These are phyloP conservation scores for Cerastis leucographa DNA, from an alignment of 2,888 invertebrate species.

Conservation along the genomic window DNA sequence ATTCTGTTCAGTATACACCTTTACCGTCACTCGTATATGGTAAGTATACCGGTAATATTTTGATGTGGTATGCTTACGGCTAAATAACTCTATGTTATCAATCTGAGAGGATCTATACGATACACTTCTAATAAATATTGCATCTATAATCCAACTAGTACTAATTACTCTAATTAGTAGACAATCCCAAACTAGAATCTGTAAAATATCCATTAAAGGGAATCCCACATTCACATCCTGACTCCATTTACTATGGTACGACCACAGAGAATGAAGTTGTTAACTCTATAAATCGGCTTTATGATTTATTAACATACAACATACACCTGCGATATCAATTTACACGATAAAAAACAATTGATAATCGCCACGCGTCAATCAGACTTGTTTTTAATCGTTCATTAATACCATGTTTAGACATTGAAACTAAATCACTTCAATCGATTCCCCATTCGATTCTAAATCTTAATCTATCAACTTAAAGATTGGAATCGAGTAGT, in stretches of 20 bases:
- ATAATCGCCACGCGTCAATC: slow-evolving; percentile 64
- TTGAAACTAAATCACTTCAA: slow-evolving; percentile 64
- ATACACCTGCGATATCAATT: slow-evolving; percentile 61
- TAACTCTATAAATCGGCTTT: slow-evolving; percentile 45
- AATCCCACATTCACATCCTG: slow-evolving; percentile 37
- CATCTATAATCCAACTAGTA: slow-evolving; percentile 16
- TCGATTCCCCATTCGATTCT: slow-evolving; percentile 33
- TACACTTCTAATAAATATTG: slow-evolving; percentile 30
- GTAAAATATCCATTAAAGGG: slow-evolving; percentile 45
- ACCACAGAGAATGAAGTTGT: slow-evolving; percentile 56
- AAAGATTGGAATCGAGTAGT: slow-evolving; percentile 52
- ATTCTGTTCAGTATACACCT: slow-evolving; percentile 1
- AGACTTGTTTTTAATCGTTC: slow-evolving; percentile 65
- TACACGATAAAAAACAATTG: slow-evolving; percentile 56
- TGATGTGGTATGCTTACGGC: neutral
- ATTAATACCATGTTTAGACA: slow-evolving; percentile 68
- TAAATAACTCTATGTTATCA: slow-evolving; percentile 26
- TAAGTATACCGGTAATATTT: neutral
- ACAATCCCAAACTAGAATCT: slow-evolving; percentile 22
- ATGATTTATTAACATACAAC: slow-evolving; percentile 55
- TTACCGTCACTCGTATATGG: neutral
- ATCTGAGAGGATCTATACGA: slow-evolving; percentile 23
- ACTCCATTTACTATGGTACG: slow-evolving; percentile 2
- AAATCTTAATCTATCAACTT: slow-evolving; percentile 45
- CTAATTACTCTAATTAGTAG: slow-evolving; percentile 49